Evolutionary conservation across 30 jellyfish, hydroid and myxozoan genomes (phyloP), one percentile per base, ranked within the genome.

Genomic region (Cassiopea xamachana): DNA sequence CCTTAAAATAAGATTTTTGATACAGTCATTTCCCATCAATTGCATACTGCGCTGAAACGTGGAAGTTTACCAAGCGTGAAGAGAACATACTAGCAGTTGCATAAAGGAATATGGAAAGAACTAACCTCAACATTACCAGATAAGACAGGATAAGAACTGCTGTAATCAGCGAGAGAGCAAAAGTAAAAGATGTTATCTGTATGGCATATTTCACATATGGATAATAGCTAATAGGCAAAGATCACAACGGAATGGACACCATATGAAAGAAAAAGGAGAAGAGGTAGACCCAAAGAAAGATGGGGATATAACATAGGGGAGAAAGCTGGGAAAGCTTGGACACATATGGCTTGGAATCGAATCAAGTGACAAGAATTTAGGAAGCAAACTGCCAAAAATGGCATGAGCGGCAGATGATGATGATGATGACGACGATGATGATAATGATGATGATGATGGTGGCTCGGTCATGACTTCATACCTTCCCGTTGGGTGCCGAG

Each of bases 21-120:
- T 74, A 17, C 83, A 15, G 51, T 48, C 7, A 55, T 10, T 55
- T 10, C 64, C 64, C 64, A 55, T 55, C 75, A 78, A 78, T 78
- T 13, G 9, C 76, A 78, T 78, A 78, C 48, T 45, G 87, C 27
- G 76, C 78, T 17, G 78, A 69, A 14, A 69, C 78, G 15, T 78
- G 70, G 87, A 10, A 6, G 10, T 46, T n/a, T 55, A 51, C 73
- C 7, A 48, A 78, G 59, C 74, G 15, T 51, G 45, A 78, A 51
- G 13, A 55, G 59, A 78, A 78, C 74, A 78, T 44, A 14, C 73
- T 43, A 51, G 78, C 87, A 46, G 87, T 78, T 43, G 87, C 46
- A 17, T 76, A 78, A 75, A 78, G 87, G 62, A 78, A 76, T 27
- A 48, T 78, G 87, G 87, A 78, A 51, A 43, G 87, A 48, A 10